These are phyloP conservation scores for Labrus mixtus DNA, from an alignment of 2,113 vertebrate species.

Conservation along the genomic window DNA sequence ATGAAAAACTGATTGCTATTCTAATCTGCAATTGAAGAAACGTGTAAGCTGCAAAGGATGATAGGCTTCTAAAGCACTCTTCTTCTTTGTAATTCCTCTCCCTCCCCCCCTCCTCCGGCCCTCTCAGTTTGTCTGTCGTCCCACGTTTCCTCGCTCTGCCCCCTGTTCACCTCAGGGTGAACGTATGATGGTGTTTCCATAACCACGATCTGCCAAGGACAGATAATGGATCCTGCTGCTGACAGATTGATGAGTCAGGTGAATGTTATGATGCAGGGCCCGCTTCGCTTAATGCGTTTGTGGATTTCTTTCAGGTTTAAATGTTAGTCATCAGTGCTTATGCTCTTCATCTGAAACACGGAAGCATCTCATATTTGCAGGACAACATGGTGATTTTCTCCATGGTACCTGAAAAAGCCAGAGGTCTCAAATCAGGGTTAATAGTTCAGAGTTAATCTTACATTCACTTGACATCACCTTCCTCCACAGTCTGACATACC, in stretches of 20 bases:
- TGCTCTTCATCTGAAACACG: background rate
- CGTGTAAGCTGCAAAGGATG: background rate
- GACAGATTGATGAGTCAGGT: conserved; percentile 34
- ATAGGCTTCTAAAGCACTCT: no score
- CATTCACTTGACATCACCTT: no score
- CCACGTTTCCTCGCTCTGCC: background rate
- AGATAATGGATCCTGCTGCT: conserved; percentile 12
- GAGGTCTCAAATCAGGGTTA: background rate
- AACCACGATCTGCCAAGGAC: background rate
- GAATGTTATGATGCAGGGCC: conserved; percentile 27
- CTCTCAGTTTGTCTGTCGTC: conserved; percentile 10
- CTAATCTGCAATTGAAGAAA: background rate
- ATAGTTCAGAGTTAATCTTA: background rate
- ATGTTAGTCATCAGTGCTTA: background rate
- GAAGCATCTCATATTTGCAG: conserved; percentile 2
- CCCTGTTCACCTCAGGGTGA: conserved; percentile 20
- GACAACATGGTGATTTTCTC: background rate
- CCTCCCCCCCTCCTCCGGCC: background rate
- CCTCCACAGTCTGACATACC: no score
- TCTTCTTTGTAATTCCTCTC: background rate
- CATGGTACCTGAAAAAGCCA: background rate
- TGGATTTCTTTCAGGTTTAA: background rate
- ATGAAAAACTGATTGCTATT: no score
- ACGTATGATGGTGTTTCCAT: conserved; percentile 15
- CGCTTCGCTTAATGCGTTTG: conserved; percentile 23